Conservation (phyloP, 2,113 vertebrate genomes). For the Malurus cyaneus region DNA sequence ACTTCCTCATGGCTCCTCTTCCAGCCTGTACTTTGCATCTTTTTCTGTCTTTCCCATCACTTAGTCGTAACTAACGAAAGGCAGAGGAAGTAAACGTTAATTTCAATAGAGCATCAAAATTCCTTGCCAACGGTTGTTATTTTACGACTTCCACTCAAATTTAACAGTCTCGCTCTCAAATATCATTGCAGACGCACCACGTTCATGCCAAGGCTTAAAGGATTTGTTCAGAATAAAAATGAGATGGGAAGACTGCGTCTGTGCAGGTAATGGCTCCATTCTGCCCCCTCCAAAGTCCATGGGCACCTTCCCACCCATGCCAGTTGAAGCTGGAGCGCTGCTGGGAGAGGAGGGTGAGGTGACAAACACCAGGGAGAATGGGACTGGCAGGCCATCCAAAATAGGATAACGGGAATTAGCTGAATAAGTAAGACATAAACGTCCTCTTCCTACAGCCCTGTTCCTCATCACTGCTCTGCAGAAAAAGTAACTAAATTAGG, state of each 20-base stretch:
- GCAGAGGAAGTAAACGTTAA: neutral
- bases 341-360: neutral
- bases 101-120: neutral
- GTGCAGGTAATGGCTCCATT: neutral
- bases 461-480: constrained; percentile 29
- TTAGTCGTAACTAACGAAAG: neutral
- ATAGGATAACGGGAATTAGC: neutral
- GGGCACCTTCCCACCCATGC: neutral
- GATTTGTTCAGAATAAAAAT: neutral
- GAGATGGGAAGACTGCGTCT: neutral
- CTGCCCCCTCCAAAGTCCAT: neutral
- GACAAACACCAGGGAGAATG: neutral
- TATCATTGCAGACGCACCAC: neutral
- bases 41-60: neutral
- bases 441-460: neutral
- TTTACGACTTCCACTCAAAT: neutral
- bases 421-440: neutral
- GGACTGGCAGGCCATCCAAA: neutral
- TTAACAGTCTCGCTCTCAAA: neutral
- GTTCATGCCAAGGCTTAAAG: neutral
- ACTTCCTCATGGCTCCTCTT: neutral
- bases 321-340: neutral
- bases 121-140: neutral
- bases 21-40: neutral
- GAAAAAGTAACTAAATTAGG: constrained; percentile 44